A percentile compares a stretch with the other conserved stretches of the same genome.
phyloP scores from a whole-genome alignment of 2,888 invertebrate genomes.

The Creontiades dilutus region DNA sequence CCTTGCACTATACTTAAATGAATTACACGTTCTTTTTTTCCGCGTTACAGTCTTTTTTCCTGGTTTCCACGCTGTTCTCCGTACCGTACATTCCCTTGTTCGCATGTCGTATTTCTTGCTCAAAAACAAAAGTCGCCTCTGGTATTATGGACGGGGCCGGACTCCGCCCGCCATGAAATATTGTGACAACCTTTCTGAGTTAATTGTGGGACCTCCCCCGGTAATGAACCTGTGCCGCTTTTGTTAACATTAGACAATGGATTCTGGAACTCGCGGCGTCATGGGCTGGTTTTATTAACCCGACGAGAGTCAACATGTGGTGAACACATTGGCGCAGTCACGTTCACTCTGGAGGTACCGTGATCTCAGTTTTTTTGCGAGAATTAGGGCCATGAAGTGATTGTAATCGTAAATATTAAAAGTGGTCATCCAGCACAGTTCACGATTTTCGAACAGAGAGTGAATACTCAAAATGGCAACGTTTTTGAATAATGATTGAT shows the following conservation, averaged over 20 bases:
- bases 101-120: slow-evolving; percentile 60
- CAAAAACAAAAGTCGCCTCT: slow-evolving; percentile 70
- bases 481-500: too few relatives aligned
- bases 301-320: slow-evolving; percentile 37
- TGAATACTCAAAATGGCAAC: too few relatives aligned
- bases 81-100: slow-evolving; percentile 45
- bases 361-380: not conserved
- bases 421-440: not conserved
- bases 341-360: not conserved
- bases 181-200: slow-evolving; percentile 68
- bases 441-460: too few relatives aligned
- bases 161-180: slow-evolving; percentile 55
- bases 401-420: not conserved
- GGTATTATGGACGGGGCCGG: slow-evolving; percentile 51
- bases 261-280: slow-evolving; percentile 43
- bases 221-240: slow-evolving; percentile 70
- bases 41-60: slow-evolving; percentile 14
- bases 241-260: slow-evolving; percentile 62
- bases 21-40: slow-evolving; percentile 30
- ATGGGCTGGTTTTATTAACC: slow-evolving; percentile 52
- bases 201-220: slow-evolving; percentile 68
- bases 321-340: slow-evolving; percentile 31
- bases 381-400: not conserved
- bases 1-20: slow-evolving; percentile 54
- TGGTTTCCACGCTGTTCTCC: slow-evolving; percentile 16